These are phyloP conservation scores for Urocynchramus pylzowi DNA, from an alignment of 2,113 vertebrate species.

Conservation along the genomic window DNA sequence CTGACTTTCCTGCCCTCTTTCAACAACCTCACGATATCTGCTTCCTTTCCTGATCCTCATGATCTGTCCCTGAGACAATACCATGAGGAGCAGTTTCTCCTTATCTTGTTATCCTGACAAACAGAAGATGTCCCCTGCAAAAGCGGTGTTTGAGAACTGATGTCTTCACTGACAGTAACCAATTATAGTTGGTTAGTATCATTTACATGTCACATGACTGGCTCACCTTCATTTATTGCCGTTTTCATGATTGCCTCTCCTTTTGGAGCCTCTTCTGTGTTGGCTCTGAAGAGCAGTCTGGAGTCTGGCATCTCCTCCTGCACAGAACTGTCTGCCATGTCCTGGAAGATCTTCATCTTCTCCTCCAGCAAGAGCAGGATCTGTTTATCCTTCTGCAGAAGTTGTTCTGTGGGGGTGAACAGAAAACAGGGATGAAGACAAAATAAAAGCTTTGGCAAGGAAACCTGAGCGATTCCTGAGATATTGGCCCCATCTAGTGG, in stretches of 20 bases:
- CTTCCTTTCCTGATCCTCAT: not conserved
- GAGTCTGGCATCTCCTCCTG: constrained; percentile 67
- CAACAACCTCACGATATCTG: not conserved
- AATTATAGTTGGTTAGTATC: not conserved
- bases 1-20: not conserved
- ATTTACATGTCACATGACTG: not conserved
- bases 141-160: not conserved
- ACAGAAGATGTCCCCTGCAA: not conserved
- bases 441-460: not conserved
- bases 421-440: not conserved
- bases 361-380: constrained; percentile 88
- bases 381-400: constrained; percentile 90
- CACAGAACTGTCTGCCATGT: constrained; percentile 81
- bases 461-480: not conserved
- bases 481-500: constrained; percentile 60
- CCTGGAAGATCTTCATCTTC: constrained; percentile 88
- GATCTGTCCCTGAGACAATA: not conserved
- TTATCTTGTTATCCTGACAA: not conserved
- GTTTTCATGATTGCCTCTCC: constrained; percentile 88
- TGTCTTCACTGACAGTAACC: not conserved
- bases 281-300: constrained; percentile 84
- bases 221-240: constrained; percentile 88
- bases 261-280: constrained; percentile 81
- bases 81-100: not conserved
- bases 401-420: constrained; percentile 75